Evolutionary conservation across 2,113 vertebrate species (phyloP).

Genomic region (Sigmodon hispidus): DNA sequence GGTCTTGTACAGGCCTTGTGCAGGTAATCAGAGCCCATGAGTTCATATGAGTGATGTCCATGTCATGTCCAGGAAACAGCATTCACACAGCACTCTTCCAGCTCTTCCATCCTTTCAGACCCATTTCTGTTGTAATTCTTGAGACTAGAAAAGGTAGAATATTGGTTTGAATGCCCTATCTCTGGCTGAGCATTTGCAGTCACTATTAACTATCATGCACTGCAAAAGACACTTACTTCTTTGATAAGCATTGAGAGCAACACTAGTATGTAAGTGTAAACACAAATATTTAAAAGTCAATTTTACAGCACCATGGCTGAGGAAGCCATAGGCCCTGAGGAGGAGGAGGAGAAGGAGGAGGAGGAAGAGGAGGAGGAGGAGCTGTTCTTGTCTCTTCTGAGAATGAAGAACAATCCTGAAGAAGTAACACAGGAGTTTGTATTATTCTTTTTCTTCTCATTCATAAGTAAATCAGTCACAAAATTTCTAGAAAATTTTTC

Average conservation of each 20-base stretch:
- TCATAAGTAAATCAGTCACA: background rate
- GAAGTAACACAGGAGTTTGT: background rate
- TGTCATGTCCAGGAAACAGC: background rate
- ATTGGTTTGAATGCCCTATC: no score
- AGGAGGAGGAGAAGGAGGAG: no score
- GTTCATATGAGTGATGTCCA: background rate
- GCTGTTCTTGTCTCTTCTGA: background rate
- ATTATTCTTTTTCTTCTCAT: background rate
- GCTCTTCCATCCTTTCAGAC: background rate
- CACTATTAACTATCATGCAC: background rate
- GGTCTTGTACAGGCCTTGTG: background rate
- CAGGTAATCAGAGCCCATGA: background rate
- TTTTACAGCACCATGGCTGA: background rate
- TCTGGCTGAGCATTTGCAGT: no score
- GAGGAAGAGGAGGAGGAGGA: accelerated
- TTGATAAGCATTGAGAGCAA: background rate
- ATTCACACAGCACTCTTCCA: background rate
- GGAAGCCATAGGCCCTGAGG: background rate
- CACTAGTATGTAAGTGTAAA: background rate
- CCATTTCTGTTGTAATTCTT: background rate
- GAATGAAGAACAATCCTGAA: background rate
- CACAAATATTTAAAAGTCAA: background rate
- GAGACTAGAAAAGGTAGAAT: background rate
- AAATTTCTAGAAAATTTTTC: background rate
- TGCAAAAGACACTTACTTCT: background rate